phyloP scores from a whole-genome alignment of 2,113 vertebrate species.

The Mus spicilegus region DNA sequence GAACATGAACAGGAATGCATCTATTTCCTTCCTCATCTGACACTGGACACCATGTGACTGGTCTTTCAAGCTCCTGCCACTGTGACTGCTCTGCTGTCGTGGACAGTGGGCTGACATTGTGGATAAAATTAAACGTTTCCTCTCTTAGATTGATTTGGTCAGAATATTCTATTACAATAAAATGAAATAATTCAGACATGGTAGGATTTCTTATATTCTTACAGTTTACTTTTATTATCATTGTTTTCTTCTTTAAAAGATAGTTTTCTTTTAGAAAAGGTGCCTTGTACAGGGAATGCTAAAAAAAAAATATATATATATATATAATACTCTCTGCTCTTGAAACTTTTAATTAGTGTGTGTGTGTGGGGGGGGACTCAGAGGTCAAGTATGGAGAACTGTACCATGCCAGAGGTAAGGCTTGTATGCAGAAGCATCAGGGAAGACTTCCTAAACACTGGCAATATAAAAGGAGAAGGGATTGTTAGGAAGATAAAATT shows the following conservation, averaged over 20 bases:
- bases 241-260: conserved; percentile 18
- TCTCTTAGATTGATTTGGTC: background rate
- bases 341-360: background rate
- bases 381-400: background rate
- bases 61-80: background rate
- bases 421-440: background rate
- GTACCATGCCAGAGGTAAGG: background rate
- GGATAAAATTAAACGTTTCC: background rate
- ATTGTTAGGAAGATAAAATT: background rate
- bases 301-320: background rate
- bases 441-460: background rate
- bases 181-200: background rate
- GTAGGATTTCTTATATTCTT: background rate
- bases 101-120: background rate
- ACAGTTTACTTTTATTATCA: background rate
- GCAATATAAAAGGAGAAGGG: background rate
- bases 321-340: background rate
- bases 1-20: background rate
- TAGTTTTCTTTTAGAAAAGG: conserved; percentile 11
- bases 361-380: background rate
- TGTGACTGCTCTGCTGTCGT: background rate
- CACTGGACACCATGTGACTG: background rate
- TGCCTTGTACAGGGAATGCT: background rate
- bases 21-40: background rate
- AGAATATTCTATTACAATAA: background rate